These are phyloP conservation scores for Euwallacea fornicatus DNA, from an alignment of 1,140 invertebrate genomes.

Conservation along the genomic window DNA sequence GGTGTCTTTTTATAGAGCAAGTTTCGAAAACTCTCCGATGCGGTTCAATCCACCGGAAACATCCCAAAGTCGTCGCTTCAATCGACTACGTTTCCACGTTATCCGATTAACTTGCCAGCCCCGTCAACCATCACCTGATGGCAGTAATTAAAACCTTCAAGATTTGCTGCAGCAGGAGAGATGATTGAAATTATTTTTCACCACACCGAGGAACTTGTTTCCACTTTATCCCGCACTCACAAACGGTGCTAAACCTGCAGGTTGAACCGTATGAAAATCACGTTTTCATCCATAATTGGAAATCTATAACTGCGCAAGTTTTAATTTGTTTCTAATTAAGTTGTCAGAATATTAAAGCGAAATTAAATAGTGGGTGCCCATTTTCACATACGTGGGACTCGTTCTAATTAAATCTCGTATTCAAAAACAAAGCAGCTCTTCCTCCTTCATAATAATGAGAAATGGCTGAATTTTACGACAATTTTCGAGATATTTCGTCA, in stretches of 20 bases:
- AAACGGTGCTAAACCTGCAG: constrained; percentile 11
- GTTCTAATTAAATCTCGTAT: not conserved
- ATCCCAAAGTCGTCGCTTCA: constrained; percentile 6
- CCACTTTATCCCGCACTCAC: constrained; percentile 8
- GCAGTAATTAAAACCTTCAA: constrained; percentile 21
- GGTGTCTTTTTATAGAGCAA: too few relatives aligned
- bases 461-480: constrained; percentile 3
- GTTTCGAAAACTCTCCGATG: constrained; percentile 12
- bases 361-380: not conserved
- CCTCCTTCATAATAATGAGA: not conserved
- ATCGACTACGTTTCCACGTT: constrained; percentile 16
- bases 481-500: not conserved
- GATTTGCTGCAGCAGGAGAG: constrained; percentile 22
- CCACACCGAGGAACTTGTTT: constrained; percentile 12
- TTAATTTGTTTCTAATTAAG: constrained; percentile 4
- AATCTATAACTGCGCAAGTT: not conserved
- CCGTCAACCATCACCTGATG: constrained; percentile 16
- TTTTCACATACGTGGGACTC: not conserved
- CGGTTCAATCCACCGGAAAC: constrained; percentile 18
- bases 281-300: constrained; percentile 8
- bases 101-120: constrained; percentile 26
- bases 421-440: not conserved
- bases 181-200: constrained; percentile 18
- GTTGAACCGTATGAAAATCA: constrained; percentile 10
- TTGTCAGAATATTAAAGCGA: not conserved